Evolutionary conservation across 2,797 vertebrate genomes (phyloP).

Genomic region (Myiotriccus ornatus): DNA sequence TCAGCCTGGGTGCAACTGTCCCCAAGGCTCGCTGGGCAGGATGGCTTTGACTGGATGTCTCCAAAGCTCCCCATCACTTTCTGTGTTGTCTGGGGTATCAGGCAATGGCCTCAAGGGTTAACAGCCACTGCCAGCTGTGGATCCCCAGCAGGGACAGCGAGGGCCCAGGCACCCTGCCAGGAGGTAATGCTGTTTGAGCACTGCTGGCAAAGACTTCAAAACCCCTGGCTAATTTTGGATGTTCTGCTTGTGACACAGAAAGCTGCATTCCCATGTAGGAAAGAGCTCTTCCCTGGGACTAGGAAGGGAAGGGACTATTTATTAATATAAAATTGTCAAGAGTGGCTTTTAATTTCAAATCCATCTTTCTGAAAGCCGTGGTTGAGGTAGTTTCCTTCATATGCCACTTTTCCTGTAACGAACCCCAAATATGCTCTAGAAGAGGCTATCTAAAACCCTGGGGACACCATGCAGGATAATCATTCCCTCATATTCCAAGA

Average conservation of each 20-base stretch:
- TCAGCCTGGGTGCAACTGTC: background rate
- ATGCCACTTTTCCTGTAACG: background rate
- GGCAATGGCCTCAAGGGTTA: background rate
- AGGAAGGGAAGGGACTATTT: background rate
- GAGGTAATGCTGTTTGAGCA: background rate
- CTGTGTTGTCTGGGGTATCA: fast-evolving
- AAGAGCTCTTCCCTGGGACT: background rate
- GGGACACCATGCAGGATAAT: background rate
- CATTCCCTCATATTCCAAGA: background rate
- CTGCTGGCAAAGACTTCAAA: constrained; percentile 53
- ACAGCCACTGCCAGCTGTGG: background rate
- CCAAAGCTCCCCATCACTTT: background rate
- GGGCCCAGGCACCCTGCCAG: background rate
- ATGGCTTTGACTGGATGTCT: background rate
- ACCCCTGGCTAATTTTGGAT: background rate
- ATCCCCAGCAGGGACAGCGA: background rate
- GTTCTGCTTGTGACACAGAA: background rate
- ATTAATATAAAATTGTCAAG: background rate
- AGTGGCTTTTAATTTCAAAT: background rate
- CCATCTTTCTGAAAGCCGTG: background rate
- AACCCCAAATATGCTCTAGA: background rate
- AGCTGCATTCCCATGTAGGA: background rate
- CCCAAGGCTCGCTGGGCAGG: fast-evolving
- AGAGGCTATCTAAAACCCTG: background rate
- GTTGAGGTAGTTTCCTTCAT: background rate